A percentile compares a stretch with the other conserved stretches of the same genome.
Evolutionary conservation across 2,797 vertebrate genomes (phyloP).

Genomic region (Oceanodroma leucorhoa): DNA sequence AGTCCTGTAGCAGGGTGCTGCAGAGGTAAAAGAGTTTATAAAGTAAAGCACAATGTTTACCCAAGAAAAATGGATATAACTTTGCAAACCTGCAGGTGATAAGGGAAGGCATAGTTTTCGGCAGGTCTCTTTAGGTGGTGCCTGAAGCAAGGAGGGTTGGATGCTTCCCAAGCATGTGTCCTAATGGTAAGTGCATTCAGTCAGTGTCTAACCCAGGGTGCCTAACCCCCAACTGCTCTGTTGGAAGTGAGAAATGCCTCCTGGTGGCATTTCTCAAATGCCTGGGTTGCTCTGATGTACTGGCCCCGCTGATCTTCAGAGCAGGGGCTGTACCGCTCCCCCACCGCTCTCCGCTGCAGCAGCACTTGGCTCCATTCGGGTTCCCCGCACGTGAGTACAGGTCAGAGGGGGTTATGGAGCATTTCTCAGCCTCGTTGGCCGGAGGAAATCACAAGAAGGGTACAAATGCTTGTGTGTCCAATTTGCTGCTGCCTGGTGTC

Average conservation of each 20-base stretch:
- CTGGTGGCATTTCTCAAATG: not conserved
- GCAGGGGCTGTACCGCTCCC: not conserved
- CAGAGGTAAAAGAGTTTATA: not conserved
- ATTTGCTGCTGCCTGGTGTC: not conserved
- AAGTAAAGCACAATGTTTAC: not conserved
- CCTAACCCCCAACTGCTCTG: not conserved
- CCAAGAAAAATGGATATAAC: not conserved
- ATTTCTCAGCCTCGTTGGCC: not conserved
- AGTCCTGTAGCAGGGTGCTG: not conserved
- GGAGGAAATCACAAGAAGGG: not conserved
- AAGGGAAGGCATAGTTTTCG: not conserved
- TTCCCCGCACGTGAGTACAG: not conserved
- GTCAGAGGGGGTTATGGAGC: not conserved
- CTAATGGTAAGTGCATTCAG: not conserved
- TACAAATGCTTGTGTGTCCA: not conserved
- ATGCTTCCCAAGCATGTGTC: not conserved
- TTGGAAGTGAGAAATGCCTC: not conserved
- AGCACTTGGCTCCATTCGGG: not conserved
- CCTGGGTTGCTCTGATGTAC: not conserved
- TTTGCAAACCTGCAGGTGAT: not conserved
- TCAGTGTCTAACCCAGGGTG: not conserved
- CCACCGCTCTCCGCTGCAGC: accelerated
- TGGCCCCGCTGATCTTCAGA: not conserved
- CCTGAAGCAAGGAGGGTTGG: not conserved
- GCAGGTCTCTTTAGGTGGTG: not conserved